Base-by-base conservation (phyloP, 1,140 invertebrate species). In the Gonioctena quinquepunctata region DNA sequence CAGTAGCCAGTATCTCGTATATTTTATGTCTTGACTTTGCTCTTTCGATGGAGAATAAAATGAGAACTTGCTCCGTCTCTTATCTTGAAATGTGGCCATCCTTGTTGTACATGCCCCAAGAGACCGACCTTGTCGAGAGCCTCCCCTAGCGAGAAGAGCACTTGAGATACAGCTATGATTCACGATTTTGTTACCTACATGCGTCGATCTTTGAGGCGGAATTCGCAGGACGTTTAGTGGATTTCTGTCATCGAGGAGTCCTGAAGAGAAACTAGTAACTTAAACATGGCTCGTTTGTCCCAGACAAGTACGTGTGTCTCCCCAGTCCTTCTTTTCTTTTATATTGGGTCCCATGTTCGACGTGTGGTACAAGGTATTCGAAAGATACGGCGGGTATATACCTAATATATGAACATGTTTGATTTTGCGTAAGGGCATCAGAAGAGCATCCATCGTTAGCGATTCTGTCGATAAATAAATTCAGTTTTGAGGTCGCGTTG, bases 41-140 rank as follows among this genome's bases (percentile, higher is more conserved):
- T 42, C 33, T 62, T 13, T 62, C 18, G 60, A 62, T 62, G 60
- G 60, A 62, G 27, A 62, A 62, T 62, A 62, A 62, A 62, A 62
- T 62, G 33, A 62, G 60, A 62, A 27, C 23, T 19, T 33, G 56
- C 6, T 59, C 25, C 56, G 25, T 59, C 25, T 28, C 56, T 22
- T 59, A 59, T 59, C 56, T 59, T 11, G 11, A 16, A 28, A 28
- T 25, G 5, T 6, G n/a, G n/a, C 56, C 23, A 7, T 59, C 56
- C 13, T 62, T 62, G 60, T 62, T 28, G 13, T 22, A 5, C 52
- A 8, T 54, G 52, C 22, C 52, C 52, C 52, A 21, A 54, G 52
- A 54, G 52, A 54, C 33, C 33, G 33, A 42, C 33, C 33, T 42
- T 42, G 33, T 42, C 11, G 33, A 13, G 22, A 11, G 22, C 1